Evolutionary conservation across 2,797 vertebrate species (phyloP).

Genomic region (Streptopelia turtur): DNA sequence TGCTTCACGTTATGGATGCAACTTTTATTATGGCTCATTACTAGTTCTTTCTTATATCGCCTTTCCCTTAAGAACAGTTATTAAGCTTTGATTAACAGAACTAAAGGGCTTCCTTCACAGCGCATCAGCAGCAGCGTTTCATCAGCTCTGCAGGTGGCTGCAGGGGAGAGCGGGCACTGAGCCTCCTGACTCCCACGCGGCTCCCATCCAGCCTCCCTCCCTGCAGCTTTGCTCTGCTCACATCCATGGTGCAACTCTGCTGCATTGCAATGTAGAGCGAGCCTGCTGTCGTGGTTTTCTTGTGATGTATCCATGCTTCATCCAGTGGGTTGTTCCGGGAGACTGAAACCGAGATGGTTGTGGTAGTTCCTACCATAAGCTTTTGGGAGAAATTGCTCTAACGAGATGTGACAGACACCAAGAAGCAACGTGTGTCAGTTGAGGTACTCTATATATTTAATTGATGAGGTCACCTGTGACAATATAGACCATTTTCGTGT

Average conservation of each 20-base stretch:
- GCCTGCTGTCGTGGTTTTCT: background rate
- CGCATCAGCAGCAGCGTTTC: background rate
- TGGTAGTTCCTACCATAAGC: background rate
- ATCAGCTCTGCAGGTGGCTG: background rate
- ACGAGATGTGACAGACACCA: background rate
- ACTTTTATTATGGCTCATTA: background rate
- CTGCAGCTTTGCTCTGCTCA: background rate
- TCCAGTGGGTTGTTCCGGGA: background rate
- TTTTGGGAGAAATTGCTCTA: background rate
- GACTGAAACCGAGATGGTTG: background rate
- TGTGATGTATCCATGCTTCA: background rate
- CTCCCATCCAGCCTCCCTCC: background rate
- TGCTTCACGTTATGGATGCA: background rate
- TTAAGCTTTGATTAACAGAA: background rate
- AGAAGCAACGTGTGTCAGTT: fast-evolving
- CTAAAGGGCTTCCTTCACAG: background rate
- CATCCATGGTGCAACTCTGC: background rate
- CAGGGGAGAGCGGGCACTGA: background rate
- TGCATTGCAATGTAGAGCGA: background rate
- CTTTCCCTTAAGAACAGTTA: background rate
- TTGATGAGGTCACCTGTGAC: background rate
- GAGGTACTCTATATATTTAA: background rate
- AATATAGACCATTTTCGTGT: background rate
- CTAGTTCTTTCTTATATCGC: background rate
- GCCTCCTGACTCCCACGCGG: background rate